phyloP scores from a whole-genome alignment of 1,140 invertebrate genomes.

The Drosophila ambigua region DNA sequence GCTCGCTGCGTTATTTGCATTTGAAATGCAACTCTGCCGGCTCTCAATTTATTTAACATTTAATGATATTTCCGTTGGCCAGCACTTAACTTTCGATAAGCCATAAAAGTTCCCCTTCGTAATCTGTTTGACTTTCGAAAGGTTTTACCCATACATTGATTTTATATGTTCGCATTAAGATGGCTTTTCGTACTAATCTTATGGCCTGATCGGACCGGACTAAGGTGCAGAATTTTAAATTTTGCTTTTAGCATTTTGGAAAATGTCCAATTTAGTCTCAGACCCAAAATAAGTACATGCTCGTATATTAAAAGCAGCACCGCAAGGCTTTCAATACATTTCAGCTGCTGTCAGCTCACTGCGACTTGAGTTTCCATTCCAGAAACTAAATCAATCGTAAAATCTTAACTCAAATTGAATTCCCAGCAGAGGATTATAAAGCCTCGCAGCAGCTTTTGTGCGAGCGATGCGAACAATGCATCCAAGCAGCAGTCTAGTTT shows the following conservation, averaged over 20 bases:
- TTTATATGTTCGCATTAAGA: conserved; percentile 1
- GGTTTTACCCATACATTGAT: conserved; percentile 14
- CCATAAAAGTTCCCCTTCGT: conserved; percentile 24
- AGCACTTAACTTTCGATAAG: conserved; percentile 33
- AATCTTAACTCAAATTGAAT: conserved; percentile 17
- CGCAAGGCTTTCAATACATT: too few species aligned
- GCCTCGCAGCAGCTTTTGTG: conserved; percentile 9
- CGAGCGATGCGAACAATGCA: background rate
- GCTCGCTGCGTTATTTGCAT: conserved; percentile 40
- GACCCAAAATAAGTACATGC: too few species aligned
- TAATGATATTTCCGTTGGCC: conserved; percentile 12
- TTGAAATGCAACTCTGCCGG: conserved; percentile 28
- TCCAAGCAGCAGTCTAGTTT: conserved; percentile 1
- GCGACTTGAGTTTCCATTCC: background rate
- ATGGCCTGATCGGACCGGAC: background rate
- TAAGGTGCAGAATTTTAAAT: too few species aligned
- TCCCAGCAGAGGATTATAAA: conserved; percentile 2
- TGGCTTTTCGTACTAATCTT: background rate
- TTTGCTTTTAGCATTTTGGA: too few species aligned
- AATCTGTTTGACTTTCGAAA: conserved; percentile 6
- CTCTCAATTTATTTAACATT: conserved; percentile 13
- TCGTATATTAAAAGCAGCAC: too few species aligned
- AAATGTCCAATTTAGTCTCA: too few species aligned
- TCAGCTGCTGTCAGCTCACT: too few species aligned
- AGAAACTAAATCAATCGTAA: background rate